Percentiles rank a stretch among this genome's conserved stretches.
Evolutionary conservation across 2,113 vertebrate genomes (phyloP).

Genomic region (Seriola dumerili): DNA sequence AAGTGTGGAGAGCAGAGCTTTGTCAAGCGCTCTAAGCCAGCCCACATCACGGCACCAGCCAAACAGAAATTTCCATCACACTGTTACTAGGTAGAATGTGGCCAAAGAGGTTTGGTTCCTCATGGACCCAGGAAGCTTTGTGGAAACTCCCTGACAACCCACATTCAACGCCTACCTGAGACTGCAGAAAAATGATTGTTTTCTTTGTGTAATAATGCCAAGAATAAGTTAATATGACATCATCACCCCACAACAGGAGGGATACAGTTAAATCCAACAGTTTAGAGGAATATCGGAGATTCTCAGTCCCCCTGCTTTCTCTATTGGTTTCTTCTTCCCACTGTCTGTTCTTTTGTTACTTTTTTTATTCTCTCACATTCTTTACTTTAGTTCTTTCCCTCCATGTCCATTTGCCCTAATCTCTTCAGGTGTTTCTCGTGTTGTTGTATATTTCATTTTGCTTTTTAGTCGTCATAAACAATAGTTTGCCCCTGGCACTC

Average conservation of each 20-base stretch:
- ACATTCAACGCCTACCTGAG: fast-evolving
- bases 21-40: fast-evolving
- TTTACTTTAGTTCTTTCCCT: not conserved
- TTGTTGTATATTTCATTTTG: too few relatives aligned
- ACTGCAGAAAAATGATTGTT: not conserved
- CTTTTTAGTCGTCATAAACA: too few relatives aligned
- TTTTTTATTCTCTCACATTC: not conserved
- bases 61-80: slow-evolving; percentile 19
- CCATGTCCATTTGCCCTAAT: not conserved
- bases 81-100: slow-evolving; percentile 61
- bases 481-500: not conserved
- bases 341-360: not conserved
- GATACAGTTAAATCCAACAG: not conserved
- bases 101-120: slow-evolving; percentile 40
- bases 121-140: not conserved
- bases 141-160: not conserved
- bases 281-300: not conserved
- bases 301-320: not conserved
- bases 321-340: not conserved
- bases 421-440: not conserved
- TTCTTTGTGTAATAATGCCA: not conserved
- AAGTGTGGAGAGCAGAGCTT: fast-evolving
- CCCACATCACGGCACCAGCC: slow-evolving; percentile 36
- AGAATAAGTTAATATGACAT: not conserved
- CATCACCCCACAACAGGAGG: not conserved